A percentile compares a stretch with the other conserved stretches of the same genome.
Evolutionary conservation across 2,888 invertebrate species (phyloP).

Genomic region (Zaprionus lineosus): DNA sequence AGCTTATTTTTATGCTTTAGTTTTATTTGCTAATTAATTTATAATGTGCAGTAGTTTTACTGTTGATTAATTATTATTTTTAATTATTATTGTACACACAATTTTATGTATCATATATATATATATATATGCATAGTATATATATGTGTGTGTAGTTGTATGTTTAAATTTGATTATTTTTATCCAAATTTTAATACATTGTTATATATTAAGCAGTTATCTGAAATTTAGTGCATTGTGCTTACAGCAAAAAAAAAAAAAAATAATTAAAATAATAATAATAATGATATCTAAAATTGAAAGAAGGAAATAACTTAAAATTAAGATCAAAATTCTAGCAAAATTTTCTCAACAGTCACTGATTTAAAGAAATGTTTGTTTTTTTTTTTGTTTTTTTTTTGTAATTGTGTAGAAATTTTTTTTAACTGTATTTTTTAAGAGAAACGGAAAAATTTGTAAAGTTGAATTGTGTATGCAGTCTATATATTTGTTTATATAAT

Average conservation of each 20-base stretch:
- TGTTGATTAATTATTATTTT: slow-evolving; percentile 43
- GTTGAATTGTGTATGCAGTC: slow-evolving; percentile 4
- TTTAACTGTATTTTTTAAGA: not conserved
- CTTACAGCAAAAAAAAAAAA: slow-evolving; percentile 8
- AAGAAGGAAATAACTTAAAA: no score
- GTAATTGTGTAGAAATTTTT: slow-evolving; percentile 20
- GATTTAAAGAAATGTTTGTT: slow-evolving; percentile 18
- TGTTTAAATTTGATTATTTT: slow-evolving; percentile 10
- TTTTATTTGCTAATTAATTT: slow-evolving; percentile 63
- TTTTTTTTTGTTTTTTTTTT: no score
- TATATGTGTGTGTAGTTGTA: not conserved
- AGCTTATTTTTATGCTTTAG: slow-evolving; percentile 64
- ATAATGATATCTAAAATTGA: slow-evolving; percentile 15
- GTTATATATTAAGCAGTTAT: slow-evolving; percentile 28
- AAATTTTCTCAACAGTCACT: slow-evolving; percentile 32
- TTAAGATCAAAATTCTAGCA: slow-evolving; percentile 33
- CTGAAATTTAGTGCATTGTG: slow-evolving; percentile 37
- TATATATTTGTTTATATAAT: not conserved
- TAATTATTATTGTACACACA: slow-evolving; percentile 16
- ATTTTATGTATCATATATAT: not conserved
- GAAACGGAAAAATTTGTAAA: slow-evolving; percentile 9
- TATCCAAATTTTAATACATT: slow-evolving; percentile 23
- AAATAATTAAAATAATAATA: not conserved
- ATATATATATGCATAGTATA: slow-evolving; percentile 1
- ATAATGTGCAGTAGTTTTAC: slow-evolving; percentile 42